These are phyloP conservation scores for Rhamnusium bicolor DNA, from an alignment of 2,888 invertebrate species.

Conservation along the genomic window DNA sequence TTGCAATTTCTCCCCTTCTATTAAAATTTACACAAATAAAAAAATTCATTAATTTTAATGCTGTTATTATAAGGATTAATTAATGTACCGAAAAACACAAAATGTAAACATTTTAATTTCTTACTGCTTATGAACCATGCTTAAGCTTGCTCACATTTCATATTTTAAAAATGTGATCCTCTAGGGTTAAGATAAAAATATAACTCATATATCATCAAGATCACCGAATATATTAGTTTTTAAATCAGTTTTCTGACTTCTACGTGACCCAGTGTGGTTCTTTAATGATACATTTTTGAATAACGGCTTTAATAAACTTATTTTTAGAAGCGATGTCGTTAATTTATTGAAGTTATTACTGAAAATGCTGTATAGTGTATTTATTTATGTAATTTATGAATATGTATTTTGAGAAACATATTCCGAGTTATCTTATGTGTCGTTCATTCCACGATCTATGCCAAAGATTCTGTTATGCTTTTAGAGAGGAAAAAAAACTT, in stretches of 20 bases:
- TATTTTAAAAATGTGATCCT: neutral
- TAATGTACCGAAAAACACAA: no score
- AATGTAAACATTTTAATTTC: no score
- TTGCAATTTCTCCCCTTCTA: no score
- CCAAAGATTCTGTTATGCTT: no score
- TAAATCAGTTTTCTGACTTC: neutral
- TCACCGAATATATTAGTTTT: constrained; percentile 12
- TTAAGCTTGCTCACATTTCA: neutral
- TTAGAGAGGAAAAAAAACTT: neutral
- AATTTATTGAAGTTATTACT: constrained; percentile 12
- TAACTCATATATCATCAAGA: neutral
- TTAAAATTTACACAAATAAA: no score
- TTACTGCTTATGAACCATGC: no score
- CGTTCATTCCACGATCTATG: neutral
- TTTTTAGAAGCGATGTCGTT: neutral
- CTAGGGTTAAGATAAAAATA: neutral
- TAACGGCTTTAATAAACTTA: constrained; percentile 19
- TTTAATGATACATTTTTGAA: constrained; percentile 3
- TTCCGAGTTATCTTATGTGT: neutral
- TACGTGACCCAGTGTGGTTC: neutral
- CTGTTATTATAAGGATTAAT: no score
- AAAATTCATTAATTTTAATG: no score
- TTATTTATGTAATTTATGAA: constrained; percentile 13
- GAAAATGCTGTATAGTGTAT: neutral
- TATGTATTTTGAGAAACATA: neutral